Evolutionary conservation across 2,888 invertebrate species (phyloP), one percentile per base, ranked within the genome.

Genomic region (Bellardia pandia): DNA sequence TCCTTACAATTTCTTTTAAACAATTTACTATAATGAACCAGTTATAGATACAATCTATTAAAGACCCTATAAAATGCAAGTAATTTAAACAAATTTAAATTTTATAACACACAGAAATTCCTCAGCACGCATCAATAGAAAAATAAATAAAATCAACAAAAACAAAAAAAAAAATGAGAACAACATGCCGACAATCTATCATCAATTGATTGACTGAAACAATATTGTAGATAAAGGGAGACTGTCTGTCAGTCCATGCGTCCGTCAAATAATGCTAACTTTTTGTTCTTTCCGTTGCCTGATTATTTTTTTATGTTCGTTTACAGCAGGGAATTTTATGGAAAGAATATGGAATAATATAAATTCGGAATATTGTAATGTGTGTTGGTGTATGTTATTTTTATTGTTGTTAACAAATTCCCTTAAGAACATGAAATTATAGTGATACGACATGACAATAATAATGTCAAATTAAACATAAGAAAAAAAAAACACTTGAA

Each of bases 141-240:
- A 62, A 60, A 37, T 62, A n/a, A 45, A 62, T 48, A 16, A 62
- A 62, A 62, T 30, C 23, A 0, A 37, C 48, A 23, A 51, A 16
- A 16, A 48, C 16, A n/a, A 23, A 23, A 23, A 23, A 23, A 23
- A 23, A 23, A 23, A 23, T 23, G 14, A 14, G 2, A 30, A 68
- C 40, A 56, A n/a, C 11, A 13, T 42, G 53, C 16, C 62, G 64
- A 53, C 42, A 64, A 56, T 64, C 3, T 45, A n/a, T 53, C n/a
- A 42, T 30, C 42, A 72, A 80, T 53, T 80, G 62, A 72, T 62
- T 72, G 79, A 80, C 53, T n/a, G 1, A 62, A 69, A n/a, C 16
- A 60, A 60, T 33, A 69, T 13, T 13, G 48, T 5, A 16, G 6
- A 62, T 9, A 23, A 3, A 42, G 9, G 7, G n/a, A 62, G 40